Evolutionary conservation across 2,797 vertebrate species (phyloP), one percentile per base, ranked within the genome.

Genomic region (Clarias platycephalus): DNA sequence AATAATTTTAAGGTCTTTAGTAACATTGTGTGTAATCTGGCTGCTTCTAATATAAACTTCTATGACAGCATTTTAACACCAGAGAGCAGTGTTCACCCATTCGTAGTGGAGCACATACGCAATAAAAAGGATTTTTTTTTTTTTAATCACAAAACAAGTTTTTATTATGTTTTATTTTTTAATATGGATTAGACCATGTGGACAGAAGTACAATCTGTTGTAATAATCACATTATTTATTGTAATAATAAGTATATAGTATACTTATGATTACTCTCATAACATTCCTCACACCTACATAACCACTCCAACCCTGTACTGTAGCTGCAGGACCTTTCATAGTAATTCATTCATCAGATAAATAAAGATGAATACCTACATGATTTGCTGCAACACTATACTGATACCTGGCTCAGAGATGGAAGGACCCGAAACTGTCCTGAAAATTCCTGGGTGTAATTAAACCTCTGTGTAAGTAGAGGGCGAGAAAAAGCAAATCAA

Each of bases 11-110:
- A 34, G 9, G 13, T 76, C 8, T 58, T 31, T 76, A 16, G 13
- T 40, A n/a, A 8, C 20, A 40, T 75, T 0, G 16, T 31, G n/a
- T 55, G 72, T 57, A 20, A 31, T 76, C 8, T 34, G 26, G 4
- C 49, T 80, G 2, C 20, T 31, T 76, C 20, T 1, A 55, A 8
- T 31, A 49, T 67, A 6, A 18, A 28, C 26, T 28, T 66, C 24
- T 63, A 55, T 82, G 37, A 57, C 75, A 66, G 8, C 9, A 49
- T 67, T 80, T 67, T 53, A 74, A 83, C 86, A 85, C 68, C 72
- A 87, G 86, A 72, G 83, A 75, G 75, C 80, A 80, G 83, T 83
- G 57, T 85, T 80, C 40, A 80, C 53, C 80, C 76, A 13, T 58
- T 72, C 4, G 44, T 15, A 22, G 31, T 49, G 44, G 22, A 53